Base-by-base conservation (phyloP, 1,140 invertebrate species). In the Watersipora subatra region DNA sequence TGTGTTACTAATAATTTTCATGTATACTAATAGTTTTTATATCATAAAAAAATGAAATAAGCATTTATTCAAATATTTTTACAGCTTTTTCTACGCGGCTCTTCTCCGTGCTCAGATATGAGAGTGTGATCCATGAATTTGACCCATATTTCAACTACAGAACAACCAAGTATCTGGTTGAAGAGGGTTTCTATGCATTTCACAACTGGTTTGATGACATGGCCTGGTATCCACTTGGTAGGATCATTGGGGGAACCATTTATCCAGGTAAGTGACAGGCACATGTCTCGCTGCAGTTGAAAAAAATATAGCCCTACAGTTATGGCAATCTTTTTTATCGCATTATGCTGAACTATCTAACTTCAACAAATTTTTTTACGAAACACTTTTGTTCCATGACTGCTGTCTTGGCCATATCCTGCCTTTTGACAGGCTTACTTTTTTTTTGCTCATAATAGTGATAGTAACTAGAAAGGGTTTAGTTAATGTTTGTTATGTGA, bases 191-290 rank as follows among this genome's bases (percentile, higher is more conserved):
- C 79, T 98, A 97, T 80, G 89, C 87, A 66, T 97, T 98, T 80
- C 92, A 97, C 78, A 98, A 98, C 80, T 98, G 94, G 94, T 98
- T 97, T 84, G 94, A 98, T 85, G 94, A 97, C 78, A 79, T 92
- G 80, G 94, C 94, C 74, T 98, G 95, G 95, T 98, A 97, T 84
- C 93, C 93, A 0, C 81, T 97, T 28, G 93, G 94, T 15, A 87
- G 94, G 81, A 97, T 97, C 76, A 96, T 98, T 75, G 83, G 78
- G 71, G 88, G 91, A 67, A 98, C 94, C 20, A 97, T 97, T 68
- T 98, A 97, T 81, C 94, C 95, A 72, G 94, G 82, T 82, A 71
- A 66, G 65, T n/a, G n/a, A n/a, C n/a, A n/a, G n/a, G n/a, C n/a
- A n/a, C 69, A 61, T 63, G n/a, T 7, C 29, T 2, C 12, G 24